These are phyloP conservation scores for Rattus norvegicus DNA, from an alignment of 2,113 vertebrate genomes.

Conservation along the genomic window DNA sequence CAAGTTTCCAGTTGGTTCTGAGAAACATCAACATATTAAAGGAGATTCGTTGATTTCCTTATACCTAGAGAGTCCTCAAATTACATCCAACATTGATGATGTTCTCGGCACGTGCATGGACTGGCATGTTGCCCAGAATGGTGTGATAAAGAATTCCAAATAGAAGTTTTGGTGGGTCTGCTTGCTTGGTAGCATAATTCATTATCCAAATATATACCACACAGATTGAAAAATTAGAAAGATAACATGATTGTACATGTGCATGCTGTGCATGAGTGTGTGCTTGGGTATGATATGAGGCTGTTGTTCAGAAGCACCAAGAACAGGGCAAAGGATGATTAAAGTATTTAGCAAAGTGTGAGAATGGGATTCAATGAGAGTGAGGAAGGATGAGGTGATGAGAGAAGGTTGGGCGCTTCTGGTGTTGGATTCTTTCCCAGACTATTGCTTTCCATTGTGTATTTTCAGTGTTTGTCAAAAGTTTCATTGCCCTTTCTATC, in stretches of 20 bases:
- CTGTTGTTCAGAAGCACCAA: background rate
- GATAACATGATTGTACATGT: background rate
- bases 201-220: too few species aligned
- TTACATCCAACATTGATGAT: background rate
- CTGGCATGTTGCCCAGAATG: background rate
- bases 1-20: background rate
- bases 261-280: background rate
- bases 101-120: background rate
- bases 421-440: background rate
- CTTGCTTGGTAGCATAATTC: background rate
- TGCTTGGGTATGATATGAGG: background rate
- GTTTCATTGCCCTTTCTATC: background rate
- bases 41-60: background rate
- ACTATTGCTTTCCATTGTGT: background rate
- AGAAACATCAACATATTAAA: background rate
- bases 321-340: background rate
- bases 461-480: conserved; percentile 4
- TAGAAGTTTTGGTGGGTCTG: background rate
- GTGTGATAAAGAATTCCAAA: background rate
- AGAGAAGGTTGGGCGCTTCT: background rate
- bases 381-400: background rate
- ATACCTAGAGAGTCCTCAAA: background rate
- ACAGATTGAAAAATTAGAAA: background rate
- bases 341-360: background rate
- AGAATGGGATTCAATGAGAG: background rate